Evolutionary conservation across 2,113 vertebrate genomes (phyloP), one percentile per base, ranked within the genome.

Genomic region (Brachyhypopomus gauderio): DNA sequence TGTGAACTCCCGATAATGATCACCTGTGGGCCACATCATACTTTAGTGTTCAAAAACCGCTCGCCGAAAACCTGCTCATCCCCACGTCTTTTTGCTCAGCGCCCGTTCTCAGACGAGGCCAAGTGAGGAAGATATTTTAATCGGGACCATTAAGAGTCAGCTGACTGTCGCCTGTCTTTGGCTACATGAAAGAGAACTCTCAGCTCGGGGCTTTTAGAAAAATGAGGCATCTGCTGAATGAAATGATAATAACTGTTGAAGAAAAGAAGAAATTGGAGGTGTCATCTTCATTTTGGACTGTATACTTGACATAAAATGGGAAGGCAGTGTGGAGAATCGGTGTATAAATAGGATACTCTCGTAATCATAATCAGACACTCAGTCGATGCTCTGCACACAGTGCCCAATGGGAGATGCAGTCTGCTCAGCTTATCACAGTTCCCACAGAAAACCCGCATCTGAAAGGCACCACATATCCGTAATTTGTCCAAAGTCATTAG

Each of bases 341-440:
- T 87, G 76, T 83, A 84, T 87, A 85, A 87, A 87, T 82, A 79
- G 80, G 74, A 80, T 81, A 74, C 74, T 78, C 74, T 76, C 78
- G 77, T 83, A 85, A 85, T 85, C 84, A 80, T 83, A 83, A 83
- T 83, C 74, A 56, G 73, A 56, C 72, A 79, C 60, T 72, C 74
- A 41, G 74, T 78, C 72, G 52, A 73, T 45, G 36, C 80, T 59
- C 25, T 41, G 75, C 67, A 75, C 58, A 73, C 20, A 71, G 74
- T 72, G 22, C 77, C 41, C 66, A 82, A 77, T 63, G 78, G 66
- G 80, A 27, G 80, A 58, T 60, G 75, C 81, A 83, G 70, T 69
- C 80, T 36, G 3, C 69, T 72, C 48, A 27, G 36, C 75, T 80
- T 62, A 72, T 75, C 75, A 78, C 78, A 83, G 74, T 78, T 85